Base-by-base conservation (phyloP, 2,113 vertebrate species). In the Archocentrus centrarchus region DNA sequence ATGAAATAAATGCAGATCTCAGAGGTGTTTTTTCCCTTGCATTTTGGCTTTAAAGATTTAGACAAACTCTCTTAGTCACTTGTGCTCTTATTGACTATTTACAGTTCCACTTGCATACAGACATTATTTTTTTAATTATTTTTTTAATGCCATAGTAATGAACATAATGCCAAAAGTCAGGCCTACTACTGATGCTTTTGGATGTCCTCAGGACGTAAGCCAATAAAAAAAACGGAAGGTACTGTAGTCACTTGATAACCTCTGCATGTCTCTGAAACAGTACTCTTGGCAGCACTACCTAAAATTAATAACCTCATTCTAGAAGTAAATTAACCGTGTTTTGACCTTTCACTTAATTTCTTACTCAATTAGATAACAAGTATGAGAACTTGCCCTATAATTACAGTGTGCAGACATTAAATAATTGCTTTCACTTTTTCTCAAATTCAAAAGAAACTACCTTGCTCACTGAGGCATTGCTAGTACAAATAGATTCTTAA, bases 241-340 rank as follows among this genome's bases (percentile, higher is more conserved):
- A n/a, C n/a, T n/a, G n/a, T n/a, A 53, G 14, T 50, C 47, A 6
- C 15, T 50, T 50, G 44, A 47, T 47, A 50, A 50, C 47, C 15
- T 17, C 47, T 1, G 3, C 66, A 53, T 50, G 47, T 50, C 47
- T 50, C 14, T 50, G 27, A 18, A 70, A 70, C 18, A 53, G 44
- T 70, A 32, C 44, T 53, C 17, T 53, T 27, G 30, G 44, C 24
- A 50, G 66, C 66, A 70, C 66, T 50, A 1, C 15, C 66, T 50
- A 70, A 70, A 70, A 70, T 70, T 50, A 50, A 70, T 70, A 70
- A 70, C 44, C 44, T 70, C 1, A 30, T 9, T 70, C 44, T 70
- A 50, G 44, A 70, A 50, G 66, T 50, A 70, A 70, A 50, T 70
- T 70, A 70, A 50, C 41, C 50, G 41, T 70, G 66, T 50, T 70